Base-by-base conservation (phyloP, 1,140 invertebrate species). In the Drosophila kurseongensis region DNA sequence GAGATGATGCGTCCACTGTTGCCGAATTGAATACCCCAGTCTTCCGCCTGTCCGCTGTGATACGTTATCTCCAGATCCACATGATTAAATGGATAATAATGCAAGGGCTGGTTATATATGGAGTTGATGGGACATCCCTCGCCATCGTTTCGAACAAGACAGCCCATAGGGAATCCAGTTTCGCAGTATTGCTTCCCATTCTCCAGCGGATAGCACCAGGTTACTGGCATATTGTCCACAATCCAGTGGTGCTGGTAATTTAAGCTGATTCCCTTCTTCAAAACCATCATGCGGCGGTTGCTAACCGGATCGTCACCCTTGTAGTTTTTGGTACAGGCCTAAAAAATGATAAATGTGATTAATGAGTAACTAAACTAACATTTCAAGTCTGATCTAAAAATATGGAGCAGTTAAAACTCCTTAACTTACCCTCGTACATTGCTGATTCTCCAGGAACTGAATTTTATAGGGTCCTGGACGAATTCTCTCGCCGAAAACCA, bases 211-310 rank as follows among this genome's bases (percentile, higher is more conserved):
- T 98, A 99, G 93, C 98, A 99, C 96, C 97, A 99, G 0, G 96
- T 97, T 2, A 97, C 96, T 36, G 98, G 99, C 98, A 99, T 99
- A 91, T 99, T 99, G 93, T 99, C 96, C 81, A 98, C 95, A 85
- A 98, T 98, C 98, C 98, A 99, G 93, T 99, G 98, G 93, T 99
- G 98, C 83, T 99, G 97, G 93, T 99, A 99, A 93, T 99, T 99
- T n/a, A 98, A 94, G 75, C 95, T 95, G 93, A 99, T 99, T 71
- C 97, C 98, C 93, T 97, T 97, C 91, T 97, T 97, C 54, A 99
- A 93, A 8, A 96, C 94, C 58, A 96, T 95, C 57, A 99, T 93
- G 75, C 96, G 96, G 50, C 95, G 94, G 40, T 95, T 94, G 48
- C 95, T 94, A 2, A 95, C 94, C 45, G 94, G 91, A 68, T 96